These are phyloP conservation scores for Oreotragus oreotragus DNA, from an alignment of 2,113 vertebrate genomes.

Conservation along the genomic window DNA sequence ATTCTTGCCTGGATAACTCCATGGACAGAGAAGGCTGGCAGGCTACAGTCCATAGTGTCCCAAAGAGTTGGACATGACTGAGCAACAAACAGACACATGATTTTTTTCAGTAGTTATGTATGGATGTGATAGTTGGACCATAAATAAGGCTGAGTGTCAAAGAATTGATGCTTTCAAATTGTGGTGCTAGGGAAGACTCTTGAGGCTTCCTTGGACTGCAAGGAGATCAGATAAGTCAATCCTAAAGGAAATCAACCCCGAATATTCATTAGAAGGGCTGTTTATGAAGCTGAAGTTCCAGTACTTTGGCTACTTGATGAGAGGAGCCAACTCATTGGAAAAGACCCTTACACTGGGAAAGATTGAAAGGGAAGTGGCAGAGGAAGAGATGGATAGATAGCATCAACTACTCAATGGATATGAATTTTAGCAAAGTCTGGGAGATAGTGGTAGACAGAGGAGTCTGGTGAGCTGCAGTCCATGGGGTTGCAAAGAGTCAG, in stretches of 20 bases:
- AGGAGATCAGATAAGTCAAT: background rate
- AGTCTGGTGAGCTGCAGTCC: background rate
- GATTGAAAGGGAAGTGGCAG: background rate
- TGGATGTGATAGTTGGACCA: background rate
- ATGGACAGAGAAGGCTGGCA: background rate
- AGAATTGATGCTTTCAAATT: background rate
- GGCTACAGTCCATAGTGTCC: background rate
- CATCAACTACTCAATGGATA: background rate
- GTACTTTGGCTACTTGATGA: background rate
- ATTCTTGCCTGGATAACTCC: background rate
- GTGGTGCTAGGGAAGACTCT: background rate
- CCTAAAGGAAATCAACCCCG: background rate
- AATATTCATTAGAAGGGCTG: background rate
- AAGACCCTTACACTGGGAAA: background rate
- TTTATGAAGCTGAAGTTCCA: background rate
- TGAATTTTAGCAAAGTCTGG: background rate
- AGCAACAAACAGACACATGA: background rate
- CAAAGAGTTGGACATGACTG: background rate
- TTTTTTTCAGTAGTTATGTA: background rate
- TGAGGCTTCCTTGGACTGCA: background rate
- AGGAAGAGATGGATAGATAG: background rate
- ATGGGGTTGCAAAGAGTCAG: background rate
- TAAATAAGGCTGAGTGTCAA: background rate
- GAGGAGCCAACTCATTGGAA: background rate
- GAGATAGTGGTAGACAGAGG: background rate